Evolutionary conservation across 2,888 invertebrate species (phyloP).

Genomic region (Abrostola tripartita): DNA sequence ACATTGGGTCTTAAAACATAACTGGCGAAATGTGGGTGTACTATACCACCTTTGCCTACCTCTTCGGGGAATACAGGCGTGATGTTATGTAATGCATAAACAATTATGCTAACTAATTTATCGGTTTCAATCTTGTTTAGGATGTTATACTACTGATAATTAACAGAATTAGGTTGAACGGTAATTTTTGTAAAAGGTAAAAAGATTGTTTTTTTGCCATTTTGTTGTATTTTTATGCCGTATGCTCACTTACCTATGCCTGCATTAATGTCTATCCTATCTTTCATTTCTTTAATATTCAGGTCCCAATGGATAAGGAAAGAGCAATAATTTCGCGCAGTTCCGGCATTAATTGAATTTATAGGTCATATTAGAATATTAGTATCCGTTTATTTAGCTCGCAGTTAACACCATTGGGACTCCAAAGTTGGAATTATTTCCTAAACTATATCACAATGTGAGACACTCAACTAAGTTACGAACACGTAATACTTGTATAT

Average conservation of each 20-base stretch:
- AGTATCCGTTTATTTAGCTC: constrained; percentile 47
- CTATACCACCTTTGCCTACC: no score
- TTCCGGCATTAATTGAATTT: constrained; percentile 46
- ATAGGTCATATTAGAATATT: constrained; percentile 41
- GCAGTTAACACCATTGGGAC: constrained; percentile 46
- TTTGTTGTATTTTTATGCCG: no score
- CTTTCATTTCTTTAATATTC: constrained; percentile 1
- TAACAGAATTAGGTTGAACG: no score
- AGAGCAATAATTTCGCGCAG: constrained; percentile 24
- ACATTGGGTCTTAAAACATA: no score
- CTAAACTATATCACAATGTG: constrained; percentile 23
- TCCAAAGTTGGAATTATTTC: constrained; percentile 47
- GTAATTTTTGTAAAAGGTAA: no score
- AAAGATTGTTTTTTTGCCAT: no score
- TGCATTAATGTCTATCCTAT: neutral
- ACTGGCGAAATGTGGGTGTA: no score
- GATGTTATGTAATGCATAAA: no score
- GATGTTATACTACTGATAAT: no score
- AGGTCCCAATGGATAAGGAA: neutral
- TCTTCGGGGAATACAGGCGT: no score
- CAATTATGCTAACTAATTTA: no score
- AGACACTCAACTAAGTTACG: constrained; percentile 18
- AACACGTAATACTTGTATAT: constrained; percentile 4
- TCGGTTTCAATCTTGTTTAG: no score
- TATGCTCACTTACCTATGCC: neutral